phyloP scores from a whole-genome alignment of 2,797 vertebrate genomes.

The Amazona ochrocephala region DNA sequence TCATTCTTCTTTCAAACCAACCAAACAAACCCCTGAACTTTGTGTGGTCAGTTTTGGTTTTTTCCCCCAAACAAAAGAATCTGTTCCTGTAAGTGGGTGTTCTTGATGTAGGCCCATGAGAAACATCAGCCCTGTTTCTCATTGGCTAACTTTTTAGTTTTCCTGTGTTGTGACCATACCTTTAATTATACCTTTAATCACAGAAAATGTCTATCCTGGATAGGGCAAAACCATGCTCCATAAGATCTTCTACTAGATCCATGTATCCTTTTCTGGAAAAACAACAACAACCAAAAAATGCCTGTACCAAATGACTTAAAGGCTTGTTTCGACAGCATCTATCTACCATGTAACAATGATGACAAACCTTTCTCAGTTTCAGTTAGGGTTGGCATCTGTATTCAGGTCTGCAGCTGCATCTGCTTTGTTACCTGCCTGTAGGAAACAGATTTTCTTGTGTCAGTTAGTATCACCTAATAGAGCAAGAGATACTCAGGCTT shows the following conservation, averaged over 20 bases:
- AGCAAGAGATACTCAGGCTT: background rate
- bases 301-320: background rate
- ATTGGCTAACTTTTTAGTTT: background rate
- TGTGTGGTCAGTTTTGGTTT: background rate
- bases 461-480: background rate
- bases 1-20: background rate
- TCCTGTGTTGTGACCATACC: background rate
- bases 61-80: background rate
- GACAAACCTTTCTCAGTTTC: background rate
- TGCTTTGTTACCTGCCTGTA: background rate
- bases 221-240: background rate
- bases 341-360: background rate
- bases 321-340: slow-evolving; percentile 23
- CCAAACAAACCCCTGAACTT: background rate
- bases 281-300: background rate
- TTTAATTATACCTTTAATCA: background rate
- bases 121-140: background rate
- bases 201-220: background rate
- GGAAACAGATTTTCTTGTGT: background rate
- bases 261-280: background rate
- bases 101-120: background rate
- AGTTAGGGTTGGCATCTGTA: background rate
- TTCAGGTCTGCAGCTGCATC: background rate
- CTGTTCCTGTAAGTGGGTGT: background rate
- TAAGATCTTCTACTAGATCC: background rate